Base-by-base conservation (phyloP, 1,140 invertebrate species). In the Drosophila bipectinata region DNA sequence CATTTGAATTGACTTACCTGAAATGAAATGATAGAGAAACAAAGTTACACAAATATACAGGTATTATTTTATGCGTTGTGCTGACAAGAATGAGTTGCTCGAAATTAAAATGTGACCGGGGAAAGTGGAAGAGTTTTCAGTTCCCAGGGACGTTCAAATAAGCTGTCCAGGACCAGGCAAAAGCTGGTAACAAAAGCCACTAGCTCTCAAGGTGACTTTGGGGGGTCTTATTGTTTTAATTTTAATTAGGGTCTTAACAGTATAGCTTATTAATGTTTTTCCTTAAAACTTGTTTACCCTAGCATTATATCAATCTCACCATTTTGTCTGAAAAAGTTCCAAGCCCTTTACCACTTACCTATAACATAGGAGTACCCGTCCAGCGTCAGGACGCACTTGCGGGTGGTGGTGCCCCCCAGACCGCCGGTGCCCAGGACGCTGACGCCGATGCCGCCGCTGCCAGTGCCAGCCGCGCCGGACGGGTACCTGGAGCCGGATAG, bases 361-460 rank as follows among this genome's bases (percentile, higher is more conserved):
- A 96, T 96, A 77, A 96, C 95, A 91, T 96, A 96, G 63, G 94
- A 96, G 92, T 96, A 96, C 79, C 95, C 96, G 87, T 96, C 95
- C 53, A 96, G 93, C 24, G 95, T 96, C 51, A 96, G 93, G 28
- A 96, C 95, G 92, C 96, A 96, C 92, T 95, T 96, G 78, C 94
- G 93, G 9, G 94, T 93, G 53, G 93, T 93, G 57, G 93, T 92
- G 37, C 82, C 79, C 21, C 76, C 53, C 52, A 59, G 60, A 21
- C 15, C 24, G 18, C 59, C 59, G 24, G 63, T 44, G 32, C 77
- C 82, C 34, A 67, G 28, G 28, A 67, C 60, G 30, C 63, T 67
- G 30, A 93, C 92, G 21, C 72, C 76, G 34, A 64, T 77, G 5
- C 39, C 39, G 64, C 77, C 71, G 30, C 72, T 48, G 18, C 76